Evolutionary conservation across 2,797 vertebrate genomes (phyloP).

Genomic region (Geotrypetes seraphini): DNA sequence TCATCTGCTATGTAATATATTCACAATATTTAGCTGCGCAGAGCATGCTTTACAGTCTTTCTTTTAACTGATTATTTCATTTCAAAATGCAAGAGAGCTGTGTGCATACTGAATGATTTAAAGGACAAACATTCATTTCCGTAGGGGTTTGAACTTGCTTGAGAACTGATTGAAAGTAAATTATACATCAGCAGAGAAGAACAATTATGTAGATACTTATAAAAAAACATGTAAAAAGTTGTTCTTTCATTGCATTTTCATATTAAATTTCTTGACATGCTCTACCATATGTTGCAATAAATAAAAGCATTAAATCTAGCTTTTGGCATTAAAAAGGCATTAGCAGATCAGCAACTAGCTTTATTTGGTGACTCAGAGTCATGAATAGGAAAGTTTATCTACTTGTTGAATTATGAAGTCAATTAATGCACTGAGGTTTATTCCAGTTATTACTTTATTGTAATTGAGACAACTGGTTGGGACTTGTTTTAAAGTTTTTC

Average conservation of each 20-base stretch:
- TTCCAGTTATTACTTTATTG: slow-evolving; percentile 19
- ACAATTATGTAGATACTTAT: background rate
- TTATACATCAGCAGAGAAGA: no score
- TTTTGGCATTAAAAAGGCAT: slow-evolving; percentile 1
- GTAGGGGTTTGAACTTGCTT: no score
- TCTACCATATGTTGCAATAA: background rate
- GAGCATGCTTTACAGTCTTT: no score
- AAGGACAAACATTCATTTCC: no score
- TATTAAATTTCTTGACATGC: no score
- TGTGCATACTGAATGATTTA: no score
- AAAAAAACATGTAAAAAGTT: background rate
- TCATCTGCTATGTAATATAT: no score
- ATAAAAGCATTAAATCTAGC: background rate
- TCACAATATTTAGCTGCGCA: no score
- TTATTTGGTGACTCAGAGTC: slow-evolving; percentile 5
- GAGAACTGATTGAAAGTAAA: no score
- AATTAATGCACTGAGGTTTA: slow-evolving; percentile 8
- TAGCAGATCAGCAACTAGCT: slow-evolving; percentile 7
- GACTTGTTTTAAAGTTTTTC: slow-evolving; percentile 25
- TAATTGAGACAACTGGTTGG: slow-evolving; percentile 20
- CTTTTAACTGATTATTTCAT: no score
- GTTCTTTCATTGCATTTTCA: background rate
- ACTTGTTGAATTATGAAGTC: slow-evolving; percentile 14
- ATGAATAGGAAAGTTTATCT: slow-evolving; percentile 11
- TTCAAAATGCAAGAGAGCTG: no score